Percentiles rank a stretch among this genome's conserved stretches.
Evolutionary conservation across 2,888 invertebrate genomes (phyloP).

Genomic region (Calliphora vomitoria): DNA sequence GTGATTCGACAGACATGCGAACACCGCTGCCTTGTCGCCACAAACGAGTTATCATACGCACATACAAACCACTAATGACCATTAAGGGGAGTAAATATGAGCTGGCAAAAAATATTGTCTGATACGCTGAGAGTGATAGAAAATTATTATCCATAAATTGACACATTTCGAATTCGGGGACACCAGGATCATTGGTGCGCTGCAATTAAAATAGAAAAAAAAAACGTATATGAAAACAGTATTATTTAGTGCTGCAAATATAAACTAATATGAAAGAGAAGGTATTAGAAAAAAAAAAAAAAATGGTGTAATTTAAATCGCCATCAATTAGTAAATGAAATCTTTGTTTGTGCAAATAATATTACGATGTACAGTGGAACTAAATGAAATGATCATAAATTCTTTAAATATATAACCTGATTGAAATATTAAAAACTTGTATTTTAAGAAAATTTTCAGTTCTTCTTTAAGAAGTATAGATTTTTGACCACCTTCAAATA

Average conservation of each 20-base stretch:
- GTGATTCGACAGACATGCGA: slow-evolving; percentile 89
- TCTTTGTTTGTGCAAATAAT: neutral
- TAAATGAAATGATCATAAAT: too few species aligned
- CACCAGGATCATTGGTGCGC: slow-evolving; percentile 65
- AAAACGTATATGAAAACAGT: neutral
- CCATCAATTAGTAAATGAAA: slow-evolving; percentile 2
- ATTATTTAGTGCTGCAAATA: neutral
- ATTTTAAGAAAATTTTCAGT: too few species aligned
- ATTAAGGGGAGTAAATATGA: slow-evolving; percentile 95
- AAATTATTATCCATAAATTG: slow-evolving; percentile 87
- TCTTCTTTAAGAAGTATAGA: too few species aligned
- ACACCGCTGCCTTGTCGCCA: slow-evolving; percentile 93
- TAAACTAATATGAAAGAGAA: neutral
- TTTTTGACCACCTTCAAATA: too few species aligned
- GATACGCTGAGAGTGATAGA: slow-evolving; percentile 84
- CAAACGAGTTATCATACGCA: slow-evolving; percentile 94
- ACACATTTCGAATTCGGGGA: slow-evolving; percentile 80
- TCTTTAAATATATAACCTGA: too few species aligned
- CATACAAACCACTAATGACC: slow-evolving; percentile 93
- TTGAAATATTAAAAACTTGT: too few species aligned
- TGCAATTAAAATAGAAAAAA: slow-evolving; percentile 41
- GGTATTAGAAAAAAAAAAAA: neutral
- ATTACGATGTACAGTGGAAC: too few species aligned
- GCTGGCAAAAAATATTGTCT: slow-evolving; percentile 92
- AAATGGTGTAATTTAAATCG: neutral